Evolutionary conservation across 2,888 invertebrate genomes (phyloP).

Genomic region (Gymnosoma rotundatum): DNA sequence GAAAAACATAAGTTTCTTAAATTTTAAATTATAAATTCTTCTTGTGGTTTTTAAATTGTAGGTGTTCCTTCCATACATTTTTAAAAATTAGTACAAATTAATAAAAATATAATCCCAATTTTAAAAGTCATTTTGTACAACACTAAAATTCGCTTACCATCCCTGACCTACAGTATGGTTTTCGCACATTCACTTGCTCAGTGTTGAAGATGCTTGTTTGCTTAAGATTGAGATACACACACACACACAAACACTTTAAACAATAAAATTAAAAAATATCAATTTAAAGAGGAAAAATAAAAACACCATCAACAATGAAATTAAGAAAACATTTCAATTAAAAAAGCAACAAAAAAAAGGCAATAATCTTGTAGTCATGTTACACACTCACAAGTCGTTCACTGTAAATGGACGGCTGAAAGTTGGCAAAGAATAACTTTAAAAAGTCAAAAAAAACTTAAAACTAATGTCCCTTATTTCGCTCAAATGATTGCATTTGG

Average conservation of each 20-base stretch:
- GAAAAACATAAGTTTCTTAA: too few relatives aligned
- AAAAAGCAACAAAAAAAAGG: constrained; percentile 26
- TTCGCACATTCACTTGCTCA: not conserved
- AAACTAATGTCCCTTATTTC: constrained; percentile 47
- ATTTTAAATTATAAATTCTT: too few relatives aligned
- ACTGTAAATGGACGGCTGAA: constrained; percentile 20
- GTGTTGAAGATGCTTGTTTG: not conserved
- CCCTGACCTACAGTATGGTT: too few relatives aligned
- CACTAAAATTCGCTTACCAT: too few relatives aligned
- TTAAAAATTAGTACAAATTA: too few relatives aligned
- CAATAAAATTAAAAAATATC: not conserved
- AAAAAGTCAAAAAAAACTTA: constrained; percentile 35
- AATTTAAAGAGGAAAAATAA: constrained; percentile 4
- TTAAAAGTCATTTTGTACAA: too few relatives aligned
- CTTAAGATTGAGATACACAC: not conserved
- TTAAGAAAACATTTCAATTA: constrained; percentile 67
- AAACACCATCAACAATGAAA: constrained; percentile 33
- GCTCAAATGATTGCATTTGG: constrained; percentile 13
- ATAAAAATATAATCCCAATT: too few relatives aligned
- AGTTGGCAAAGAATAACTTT: constrained; percentile 36
- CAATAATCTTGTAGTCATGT: constrained; percentile 33
- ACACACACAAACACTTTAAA: constrained; percentile 5
- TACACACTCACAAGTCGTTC: constrained; percentile 22
- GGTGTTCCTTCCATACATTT: too few relatives aligned
- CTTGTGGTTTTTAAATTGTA: too few relatives aligned